These are phyloP conservation scores for Trichechus manatus DNA, from an alignment of 2,113 vertebrate species.

Conservation along the genomic window DNA sequence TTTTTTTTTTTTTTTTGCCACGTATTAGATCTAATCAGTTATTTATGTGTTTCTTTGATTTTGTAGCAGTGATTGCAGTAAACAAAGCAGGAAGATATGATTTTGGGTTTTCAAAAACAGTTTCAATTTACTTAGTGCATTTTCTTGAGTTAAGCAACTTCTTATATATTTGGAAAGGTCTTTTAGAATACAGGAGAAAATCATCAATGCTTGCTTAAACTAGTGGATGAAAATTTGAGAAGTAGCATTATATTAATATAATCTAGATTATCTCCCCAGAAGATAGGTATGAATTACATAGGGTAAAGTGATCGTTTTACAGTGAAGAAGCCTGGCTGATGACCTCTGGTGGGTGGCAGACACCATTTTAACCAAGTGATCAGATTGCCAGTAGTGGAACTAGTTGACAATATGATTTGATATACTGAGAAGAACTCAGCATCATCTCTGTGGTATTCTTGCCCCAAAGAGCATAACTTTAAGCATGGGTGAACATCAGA, in stretches of 20 bases:
- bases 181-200: background rate
- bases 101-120: conserved; percentile 52
- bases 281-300: background rate
- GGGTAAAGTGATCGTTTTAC: background rate
- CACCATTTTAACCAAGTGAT: background rate
- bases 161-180: background rate
- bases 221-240: background rate
- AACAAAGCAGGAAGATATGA: conserved; percentile 41
- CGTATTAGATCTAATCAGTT: conserved; percentile 50
- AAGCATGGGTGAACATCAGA: background rate
- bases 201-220: background rate
- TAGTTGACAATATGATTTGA: background rate
- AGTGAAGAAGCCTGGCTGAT: background rate
- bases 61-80: conserved; percentile 13
- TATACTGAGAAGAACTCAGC: background rate
- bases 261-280: background rate
- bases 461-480: background rate
- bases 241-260: background rate
- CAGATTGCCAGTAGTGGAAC: background rate
- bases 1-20: conserved; percentile 23
- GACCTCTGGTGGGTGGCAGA: background rate
- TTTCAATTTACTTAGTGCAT: conserved; percentile 29
- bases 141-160: conserved; percentile 54
- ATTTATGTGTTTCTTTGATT: conserved; percentile 22
- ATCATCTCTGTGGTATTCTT: background rate